A percentile compares a stretch with the other conserved stretches of the same genome.
Conservation (phyloP, 2,888 invertebrate genomes). For the Trilocha varians region DNA sequence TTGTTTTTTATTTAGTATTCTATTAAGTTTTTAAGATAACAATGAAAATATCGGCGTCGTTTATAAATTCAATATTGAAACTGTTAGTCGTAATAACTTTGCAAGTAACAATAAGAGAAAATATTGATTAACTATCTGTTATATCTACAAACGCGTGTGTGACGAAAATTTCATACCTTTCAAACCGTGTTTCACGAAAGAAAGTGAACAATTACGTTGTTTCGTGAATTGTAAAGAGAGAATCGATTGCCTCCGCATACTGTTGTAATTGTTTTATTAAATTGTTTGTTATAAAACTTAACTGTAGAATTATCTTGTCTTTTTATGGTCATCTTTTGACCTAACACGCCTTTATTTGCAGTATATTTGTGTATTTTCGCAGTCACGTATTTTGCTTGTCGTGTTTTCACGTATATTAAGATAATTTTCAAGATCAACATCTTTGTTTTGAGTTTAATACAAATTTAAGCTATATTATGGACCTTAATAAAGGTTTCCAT, state of each 20-base stretch:
- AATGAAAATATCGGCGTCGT: too few species aligned
- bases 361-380: neutral
- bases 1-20: too few species aligned
- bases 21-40: too few species aligned
- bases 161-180: neutral
- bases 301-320: neutral
- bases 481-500: too few species aligned
- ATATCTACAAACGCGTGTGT: neutral
- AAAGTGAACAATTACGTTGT: neutral
- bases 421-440: neutral
- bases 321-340: neutral
- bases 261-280: neutral
- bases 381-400: neutral
- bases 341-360: neutral
- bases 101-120: neutral
- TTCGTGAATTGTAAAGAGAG: neutral
- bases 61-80: too few species aligned
- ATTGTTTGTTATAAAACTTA: neutral
- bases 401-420: neutral
- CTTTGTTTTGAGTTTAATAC: neutral
- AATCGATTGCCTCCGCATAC: neutral
- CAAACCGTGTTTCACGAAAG: neutral
- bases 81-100: too few species aligned
- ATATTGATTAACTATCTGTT: too few species aligned
- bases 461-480: too few species aligned